These are phyloP conservation scores for Abrostola triplasia DNA, from an alignment of 2,888 invertebrate species.

Conservation along the genomic window DNA sequence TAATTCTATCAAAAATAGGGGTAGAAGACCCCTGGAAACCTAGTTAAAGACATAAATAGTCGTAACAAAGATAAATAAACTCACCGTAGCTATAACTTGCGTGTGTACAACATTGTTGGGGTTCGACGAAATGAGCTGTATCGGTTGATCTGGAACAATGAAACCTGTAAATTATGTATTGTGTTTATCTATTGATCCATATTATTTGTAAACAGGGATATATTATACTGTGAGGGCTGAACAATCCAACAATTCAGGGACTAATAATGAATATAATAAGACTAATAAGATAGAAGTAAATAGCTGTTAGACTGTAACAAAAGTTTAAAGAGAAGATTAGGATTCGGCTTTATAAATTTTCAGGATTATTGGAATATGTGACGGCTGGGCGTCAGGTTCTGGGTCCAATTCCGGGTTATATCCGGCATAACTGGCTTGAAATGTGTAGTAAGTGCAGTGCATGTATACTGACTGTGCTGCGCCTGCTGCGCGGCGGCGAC, in stretches of 20 bases:
- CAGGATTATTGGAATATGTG: no score
- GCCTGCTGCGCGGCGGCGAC: slow-evolving; percentile 80
- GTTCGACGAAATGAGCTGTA: slow-evolving; percentile 82
- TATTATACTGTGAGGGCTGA: background rate
- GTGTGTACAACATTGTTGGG: slow-evolving; percentile 85
- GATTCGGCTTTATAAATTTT: no score
- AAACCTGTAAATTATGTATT: slow-evolving; percentile 34
- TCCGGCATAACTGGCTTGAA: no score
- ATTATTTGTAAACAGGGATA: background rate
- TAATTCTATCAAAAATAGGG: background rate
- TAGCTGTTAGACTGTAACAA: no score
- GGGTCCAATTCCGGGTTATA: no score
- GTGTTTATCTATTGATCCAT: slow-evolving; percentile 3
- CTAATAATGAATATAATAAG: no score
- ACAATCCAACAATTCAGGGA: no score
- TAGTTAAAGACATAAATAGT: no score
- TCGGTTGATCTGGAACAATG: slow-evolving; percentile 77
- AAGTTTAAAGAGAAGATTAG: no score
- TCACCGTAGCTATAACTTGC: slow-evolving; percentile 85
- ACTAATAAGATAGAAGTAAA: no score
- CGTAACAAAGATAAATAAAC: slow-evolving; percentile 48
- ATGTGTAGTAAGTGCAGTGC: no score
- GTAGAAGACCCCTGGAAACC: background rate
- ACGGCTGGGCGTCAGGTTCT: no score
- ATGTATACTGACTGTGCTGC: slow-evolving; percentile 64